Evolutionary conservation across 2,888 invertebrate species (phyloP), one percentile per base, ranked within the genome.

Genomic region (Sinhomidia bicolor): DNA sequence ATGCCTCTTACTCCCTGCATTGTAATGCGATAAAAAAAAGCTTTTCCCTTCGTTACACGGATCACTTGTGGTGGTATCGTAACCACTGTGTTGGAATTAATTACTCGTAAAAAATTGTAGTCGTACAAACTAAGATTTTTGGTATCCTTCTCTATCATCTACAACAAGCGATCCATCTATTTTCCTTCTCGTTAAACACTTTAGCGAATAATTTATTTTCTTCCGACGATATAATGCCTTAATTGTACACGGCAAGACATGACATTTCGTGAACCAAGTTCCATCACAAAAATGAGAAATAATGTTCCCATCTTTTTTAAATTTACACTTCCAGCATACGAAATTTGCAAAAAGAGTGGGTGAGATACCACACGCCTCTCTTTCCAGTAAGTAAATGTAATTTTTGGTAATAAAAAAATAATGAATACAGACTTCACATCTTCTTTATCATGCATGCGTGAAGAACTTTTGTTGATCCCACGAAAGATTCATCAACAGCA

Each of bases 31-130:
- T 54, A 36, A 32, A 65, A 41, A 36, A 74, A 57, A 84, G 17
- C 26, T 84, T 74, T 74, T 78, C 78, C 62, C 78, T 47, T 85
- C 12, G 2, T 36, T 10, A 57, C 26, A 51, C 32, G 23, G 74
- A 84, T 54, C 54, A 54, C 17, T 14, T 9, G 54, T 54, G 7
- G 4, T 10, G 4, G 17, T 10, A 14, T 6, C 54, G 4, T 23
- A 5, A 62, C 62, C 36, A 36, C 68, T 36, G n/a, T n/a, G n/a
- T 47, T 12, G 29, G 0, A 17, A 68, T 85, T 85, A 79, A 85
- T 85, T 85, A 80, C 54, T 85, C 80, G 79, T 60, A 71, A 83
- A 85, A 80, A 85, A 85, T 54, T 54, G 54, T 44, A 60, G 3
- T n/a, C n/a, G n/a, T n/a, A n/a, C n/a, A n/a, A n/a, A n/a, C n/a